A percentile compares a stretch with the other conserved stretches of the same genome.
Conservation (phyloP, 1,140 invertebrate species). For the Pseudomyrmex sp. region DNA sequence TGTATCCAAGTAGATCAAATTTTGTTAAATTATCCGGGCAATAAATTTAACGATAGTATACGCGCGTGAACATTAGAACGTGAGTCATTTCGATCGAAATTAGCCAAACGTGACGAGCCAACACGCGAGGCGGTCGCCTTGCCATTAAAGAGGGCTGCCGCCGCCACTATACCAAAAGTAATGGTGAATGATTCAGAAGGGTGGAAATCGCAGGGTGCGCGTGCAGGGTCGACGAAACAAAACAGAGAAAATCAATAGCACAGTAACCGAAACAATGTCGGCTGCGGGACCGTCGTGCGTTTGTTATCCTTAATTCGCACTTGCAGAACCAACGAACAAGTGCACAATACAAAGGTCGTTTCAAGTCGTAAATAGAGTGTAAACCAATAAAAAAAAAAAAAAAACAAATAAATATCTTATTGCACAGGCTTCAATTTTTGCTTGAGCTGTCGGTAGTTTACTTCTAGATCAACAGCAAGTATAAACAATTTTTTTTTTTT, state of each 20-base stretch:
- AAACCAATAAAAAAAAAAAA: too few species aligned
- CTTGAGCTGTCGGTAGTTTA: neutral
- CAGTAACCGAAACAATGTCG: slow-evolving; percentile 56
- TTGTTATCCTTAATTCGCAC: too few species aligned
- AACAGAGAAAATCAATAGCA: slow-evolving; percentile 70
- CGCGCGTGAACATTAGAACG: neutral
- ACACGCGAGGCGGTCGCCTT: slow-evolving; percentile 29
- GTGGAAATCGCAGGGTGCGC: slow-evolving; percentile 62
- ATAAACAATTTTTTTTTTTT: too few species aligned
- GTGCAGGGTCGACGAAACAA: slow-evolving; percentile 67
- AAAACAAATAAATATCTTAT: too few species aligned
- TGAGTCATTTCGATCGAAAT: slow-evolving; percentile 59
- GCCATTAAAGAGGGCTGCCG: slow-evolving; percentile 56
- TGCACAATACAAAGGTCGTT: too few species aligned
- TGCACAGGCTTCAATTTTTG: too few species aligned
- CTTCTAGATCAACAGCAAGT: neutral
- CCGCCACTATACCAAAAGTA: slow-evolving; percentile 25
- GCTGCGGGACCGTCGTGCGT: neutral
- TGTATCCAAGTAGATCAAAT: too few species aligned
- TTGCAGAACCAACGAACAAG: too few species aligned
- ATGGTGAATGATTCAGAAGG: slow-evolving; percentile 71
- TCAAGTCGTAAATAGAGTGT: too few species aligned
- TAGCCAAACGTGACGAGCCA: slow-evolving; percentile 56
- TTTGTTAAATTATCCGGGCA: neutral
- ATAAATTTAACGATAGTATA: neutral